Evolutionary conservation across 2,113 vertebrate species (phyloP).

Genomic region (Zosterops lateralis): DNA sequence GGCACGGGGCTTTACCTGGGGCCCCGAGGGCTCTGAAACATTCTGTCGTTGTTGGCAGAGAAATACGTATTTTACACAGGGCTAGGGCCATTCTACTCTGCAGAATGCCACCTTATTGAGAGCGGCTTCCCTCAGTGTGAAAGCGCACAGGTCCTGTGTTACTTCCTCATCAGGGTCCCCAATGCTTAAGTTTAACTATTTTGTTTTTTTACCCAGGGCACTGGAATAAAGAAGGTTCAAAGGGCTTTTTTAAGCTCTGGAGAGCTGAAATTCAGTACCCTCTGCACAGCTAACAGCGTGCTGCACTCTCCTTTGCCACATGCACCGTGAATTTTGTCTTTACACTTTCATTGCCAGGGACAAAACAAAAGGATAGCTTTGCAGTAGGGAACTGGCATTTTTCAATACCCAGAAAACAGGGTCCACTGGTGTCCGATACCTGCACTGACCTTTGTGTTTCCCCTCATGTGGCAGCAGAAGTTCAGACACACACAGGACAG

Average conservation of each 20-base stretch:
- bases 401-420: not conserved
- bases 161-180: not conserved
- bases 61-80: fast-evolving
- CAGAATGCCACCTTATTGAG: fast-evolving
- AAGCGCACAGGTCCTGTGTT: not conserved
- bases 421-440: fast-evolving
- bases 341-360: not conserved
- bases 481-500: not conserved
- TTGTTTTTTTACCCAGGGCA: not conserved
- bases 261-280: not conserved
- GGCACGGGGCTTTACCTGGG: fast-evolving
- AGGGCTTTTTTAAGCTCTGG: not conserved
- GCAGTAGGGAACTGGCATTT: not conserved
- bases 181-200: fast-evolving
- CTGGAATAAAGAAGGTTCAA: not conserved
- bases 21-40: fast-evolving
- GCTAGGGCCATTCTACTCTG: not conserved
- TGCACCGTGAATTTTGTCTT: fast-evolving
- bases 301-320: fast-evolving
- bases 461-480: not conserved
- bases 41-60: fast-evolving
- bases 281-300: not conserved
- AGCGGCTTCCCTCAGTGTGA: not conserved
- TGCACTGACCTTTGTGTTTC: not conserved
- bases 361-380: not conserved